These are phyloP conservation scores for Muntiacus muntjak DNA, from an alignment of 2,113 vertebrate species.

Conservation along the genomic window DNA sequence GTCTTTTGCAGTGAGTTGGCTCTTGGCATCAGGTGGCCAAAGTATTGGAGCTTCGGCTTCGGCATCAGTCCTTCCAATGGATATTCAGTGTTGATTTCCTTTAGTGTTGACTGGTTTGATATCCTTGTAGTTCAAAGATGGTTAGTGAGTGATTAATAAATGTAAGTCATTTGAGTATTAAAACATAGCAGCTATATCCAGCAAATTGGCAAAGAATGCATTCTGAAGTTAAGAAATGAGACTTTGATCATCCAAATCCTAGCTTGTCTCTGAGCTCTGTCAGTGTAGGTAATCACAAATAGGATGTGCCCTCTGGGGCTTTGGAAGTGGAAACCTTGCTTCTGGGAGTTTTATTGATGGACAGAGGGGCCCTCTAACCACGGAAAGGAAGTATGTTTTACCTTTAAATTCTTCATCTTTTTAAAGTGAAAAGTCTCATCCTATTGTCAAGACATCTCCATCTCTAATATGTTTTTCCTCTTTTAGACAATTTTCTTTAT, in stretches of 20 bases:
- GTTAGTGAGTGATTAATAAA: not conserved
- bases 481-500: not conserved
- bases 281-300: not conserved
- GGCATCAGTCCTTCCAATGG: not conserved
- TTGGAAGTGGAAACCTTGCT: not conserved
- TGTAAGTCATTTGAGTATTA: not conserved
- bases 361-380: not conserved
- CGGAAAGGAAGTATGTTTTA: not conserved
- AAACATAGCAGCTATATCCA: not conserved
- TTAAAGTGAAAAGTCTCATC: not conserved
- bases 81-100: not conserved
- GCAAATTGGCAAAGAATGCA: not conserved
- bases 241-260: not conserved
- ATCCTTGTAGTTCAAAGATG: not conserved
- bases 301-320: not conserved
- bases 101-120: not conserved
- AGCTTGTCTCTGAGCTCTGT: not conserved
- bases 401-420: not conserved
- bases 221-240: conserved; percentile 10
- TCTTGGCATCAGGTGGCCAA: not conserved
- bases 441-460: not conserved
- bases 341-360: not conserved
- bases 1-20: not conserved
- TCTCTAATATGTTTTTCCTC: not conserved
- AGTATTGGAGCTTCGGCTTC: not conserved